Conservation (phyloP, 2,113 vertebrate genomes). For the Sylvilagus bachmani region DNA sequence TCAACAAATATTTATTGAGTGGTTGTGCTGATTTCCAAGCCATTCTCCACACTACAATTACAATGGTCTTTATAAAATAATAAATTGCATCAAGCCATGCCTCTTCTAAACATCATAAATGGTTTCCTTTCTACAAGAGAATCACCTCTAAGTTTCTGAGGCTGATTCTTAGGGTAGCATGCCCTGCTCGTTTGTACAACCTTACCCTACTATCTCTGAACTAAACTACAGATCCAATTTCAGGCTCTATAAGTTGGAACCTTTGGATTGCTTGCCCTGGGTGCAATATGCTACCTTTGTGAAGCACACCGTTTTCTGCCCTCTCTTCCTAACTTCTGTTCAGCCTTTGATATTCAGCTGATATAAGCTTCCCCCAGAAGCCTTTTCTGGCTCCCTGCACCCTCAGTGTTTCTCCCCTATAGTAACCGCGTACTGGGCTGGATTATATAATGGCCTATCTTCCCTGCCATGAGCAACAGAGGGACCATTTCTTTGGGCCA, state of each 20-base stretch:
- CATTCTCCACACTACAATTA: conserved; percentile 11
- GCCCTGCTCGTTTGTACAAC: background rate
- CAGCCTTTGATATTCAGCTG: background rate
- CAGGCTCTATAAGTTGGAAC: background rate
- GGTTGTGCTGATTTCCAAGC: background rate
- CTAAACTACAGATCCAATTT: background rate
- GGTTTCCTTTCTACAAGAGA: background rate
- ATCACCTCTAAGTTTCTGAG: background rate
- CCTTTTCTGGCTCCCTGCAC: background rate
- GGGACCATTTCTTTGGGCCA: background rate
- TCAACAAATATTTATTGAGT: conserved; percentile 16
- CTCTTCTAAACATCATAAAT: background rate
- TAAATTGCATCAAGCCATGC: background rate
- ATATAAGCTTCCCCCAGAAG: background rate
- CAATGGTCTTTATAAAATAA: background rate
- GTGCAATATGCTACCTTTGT: background rate
- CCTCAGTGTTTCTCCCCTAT: background rate
- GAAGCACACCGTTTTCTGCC: background rate
- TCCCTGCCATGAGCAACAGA: background rate
- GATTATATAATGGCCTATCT: background rate
- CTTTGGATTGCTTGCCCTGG: background rate
- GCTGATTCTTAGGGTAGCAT: background rate
- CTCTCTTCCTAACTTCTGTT: background rate
- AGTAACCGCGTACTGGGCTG: background rate
- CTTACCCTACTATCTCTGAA: background rate